Conservation (phyloP, 2,113 vertebrate species). For the Eulemur macaco region DNA sequence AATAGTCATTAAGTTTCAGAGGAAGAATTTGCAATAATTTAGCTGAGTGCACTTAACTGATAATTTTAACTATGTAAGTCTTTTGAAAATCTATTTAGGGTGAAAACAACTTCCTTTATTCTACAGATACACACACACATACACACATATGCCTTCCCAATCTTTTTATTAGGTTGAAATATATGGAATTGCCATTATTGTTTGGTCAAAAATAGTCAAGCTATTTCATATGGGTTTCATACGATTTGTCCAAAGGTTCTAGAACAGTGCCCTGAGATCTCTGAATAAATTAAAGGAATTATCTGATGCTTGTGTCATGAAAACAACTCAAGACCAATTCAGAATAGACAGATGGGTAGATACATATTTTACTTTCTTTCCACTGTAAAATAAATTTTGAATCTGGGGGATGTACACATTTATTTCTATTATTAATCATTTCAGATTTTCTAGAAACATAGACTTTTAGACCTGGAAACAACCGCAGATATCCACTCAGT, state of each 20-base stretch:
- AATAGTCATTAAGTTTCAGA: neutral
- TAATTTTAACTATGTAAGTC: neutral
- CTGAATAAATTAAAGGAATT: neutral
- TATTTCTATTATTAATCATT: neutral
- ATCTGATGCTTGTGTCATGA: neutral
- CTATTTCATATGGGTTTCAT: neutral
- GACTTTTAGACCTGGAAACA: neutral
- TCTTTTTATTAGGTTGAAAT: neutral
- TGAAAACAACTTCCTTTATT: constrained; percentile 8
- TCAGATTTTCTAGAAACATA: neutral
- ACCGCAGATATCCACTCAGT: neutral
- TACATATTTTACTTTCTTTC: neutral
- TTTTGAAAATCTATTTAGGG: constrained; percentile 17
- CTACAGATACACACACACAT: neutral
- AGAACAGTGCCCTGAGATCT: neutral
- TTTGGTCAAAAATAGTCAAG: neutral
- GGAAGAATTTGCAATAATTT: neutral
- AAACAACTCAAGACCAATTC: neutral
- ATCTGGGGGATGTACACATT: neutral
- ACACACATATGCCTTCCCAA: neutral
- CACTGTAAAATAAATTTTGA: neutral
- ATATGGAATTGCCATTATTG: neutral
- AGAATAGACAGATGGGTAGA: neutral
- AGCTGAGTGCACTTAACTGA: neutral
- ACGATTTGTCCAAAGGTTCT: neutral